phyloP scores from a whole-genome alignment of 92 coral and sea anemone genomes.

The Siderastrea siderea region DNA sequence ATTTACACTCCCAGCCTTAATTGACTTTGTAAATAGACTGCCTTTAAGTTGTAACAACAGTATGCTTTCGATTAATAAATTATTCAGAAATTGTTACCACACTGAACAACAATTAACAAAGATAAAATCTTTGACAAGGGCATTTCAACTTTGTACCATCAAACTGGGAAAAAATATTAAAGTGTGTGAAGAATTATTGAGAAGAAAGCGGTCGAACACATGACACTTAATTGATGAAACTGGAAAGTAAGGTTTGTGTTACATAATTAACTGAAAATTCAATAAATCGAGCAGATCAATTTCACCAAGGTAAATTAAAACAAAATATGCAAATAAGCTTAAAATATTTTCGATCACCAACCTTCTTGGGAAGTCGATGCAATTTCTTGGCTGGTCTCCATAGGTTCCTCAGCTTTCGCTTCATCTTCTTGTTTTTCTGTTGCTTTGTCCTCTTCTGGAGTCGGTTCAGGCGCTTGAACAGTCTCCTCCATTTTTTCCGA shows the following conservation, averaged over 20 bases:
- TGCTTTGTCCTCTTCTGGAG: conserved; percentile 13
- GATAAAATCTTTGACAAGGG: no score
- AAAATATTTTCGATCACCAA: not conserved
- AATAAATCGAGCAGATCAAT: not conserved
- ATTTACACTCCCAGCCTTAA: no score
- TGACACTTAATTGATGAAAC: not conserved
- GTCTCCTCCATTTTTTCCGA: conserved; percentile 14
- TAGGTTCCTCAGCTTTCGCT: conserved; percentile 32
- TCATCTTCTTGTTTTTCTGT: conserved; percentile 44
- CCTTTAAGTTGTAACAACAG: no score
- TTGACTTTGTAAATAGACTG: no score
- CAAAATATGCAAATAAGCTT: not conserved
- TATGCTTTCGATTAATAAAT: no score
- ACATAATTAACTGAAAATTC: not conserved
- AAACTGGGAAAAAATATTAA: no score
- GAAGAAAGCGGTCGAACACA: no score
- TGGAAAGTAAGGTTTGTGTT: not conserved
- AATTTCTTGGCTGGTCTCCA: conserved; percentile 47
- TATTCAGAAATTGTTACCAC: no score
- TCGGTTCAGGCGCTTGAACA: conserved; percentile 1
- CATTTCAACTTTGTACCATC: no score
- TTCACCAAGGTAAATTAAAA: not conserved
- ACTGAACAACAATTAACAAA: no score
- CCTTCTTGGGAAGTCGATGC: conserved; percentile 34
- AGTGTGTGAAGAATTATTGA: no score